Evolutionary conservation across 2,888 invertebrate species (phyloP).

Genomic region (Gnatocerus cornutus): DNA sequence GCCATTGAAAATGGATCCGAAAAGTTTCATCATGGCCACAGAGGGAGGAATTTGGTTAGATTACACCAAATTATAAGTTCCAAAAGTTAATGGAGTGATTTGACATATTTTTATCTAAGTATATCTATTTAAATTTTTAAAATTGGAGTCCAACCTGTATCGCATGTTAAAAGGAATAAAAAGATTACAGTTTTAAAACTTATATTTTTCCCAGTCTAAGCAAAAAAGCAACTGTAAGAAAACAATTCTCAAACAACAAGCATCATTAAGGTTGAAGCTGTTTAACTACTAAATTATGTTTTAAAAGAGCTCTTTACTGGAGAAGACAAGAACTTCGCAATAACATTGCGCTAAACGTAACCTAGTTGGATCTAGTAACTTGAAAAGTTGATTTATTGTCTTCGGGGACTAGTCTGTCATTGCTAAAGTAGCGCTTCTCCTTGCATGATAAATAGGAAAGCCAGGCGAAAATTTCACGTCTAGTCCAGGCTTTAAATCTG

Average conservation of each 20-base stretch:
- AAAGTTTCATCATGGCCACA: constrained; percentile 50
- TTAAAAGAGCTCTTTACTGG: neutral
- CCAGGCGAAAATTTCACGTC: constrained; percentile 7
- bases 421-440: constrained; percentile 29
- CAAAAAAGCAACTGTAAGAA: too few species aligned
- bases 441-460: constrained; percentile 39
- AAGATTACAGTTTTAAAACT: too few species aligned
- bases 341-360: constrained; percentile 15
- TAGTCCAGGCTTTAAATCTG: neutral
- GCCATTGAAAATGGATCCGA: constrained; percentile 56
- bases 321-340: neutral
- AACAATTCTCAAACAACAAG: too few species aligned
- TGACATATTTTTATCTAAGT: too few species aligned
- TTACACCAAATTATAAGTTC: neutral
- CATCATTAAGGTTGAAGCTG: too few species aligned
- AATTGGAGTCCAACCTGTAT: too few species aligned
- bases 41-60: constrained; percentile 57
- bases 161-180: too few species aligned
- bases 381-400: constrained; percentile 42
- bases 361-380: constrained; percentile 33
- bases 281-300: too few species aligned
- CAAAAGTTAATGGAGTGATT: neutral
- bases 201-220: too few species aligned
- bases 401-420: constrained; percentile 34
- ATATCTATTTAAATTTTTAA: too few species aligned